Base-by-base conservation (phyloP, 2,797 vertebrate species). In the Anniella stebbinsi region DNA sequence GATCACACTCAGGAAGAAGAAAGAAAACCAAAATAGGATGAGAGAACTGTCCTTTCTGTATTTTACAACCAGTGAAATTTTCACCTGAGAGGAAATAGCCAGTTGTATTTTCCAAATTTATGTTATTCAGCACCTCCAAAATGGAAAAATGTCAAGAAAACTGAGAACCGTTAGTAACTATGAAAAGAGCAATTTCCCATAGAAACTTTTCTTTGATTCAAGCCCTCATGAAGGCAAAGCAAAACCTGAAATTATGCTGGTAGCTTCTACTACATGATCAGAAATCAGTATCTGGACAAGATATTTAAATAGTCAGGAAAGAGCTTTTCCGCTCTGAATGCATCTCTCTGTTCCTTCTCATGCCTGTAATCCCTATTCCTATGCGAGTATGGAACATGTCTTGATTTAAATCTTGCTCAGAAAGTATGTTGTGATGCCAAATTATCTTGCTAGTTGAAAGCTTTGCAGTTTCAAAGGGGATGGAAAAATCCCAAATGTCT, bases 101-200 rank as follows among this genome's bases (percentile, higher is more conserved):
- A 66, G 83, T 80, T 30, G n/a, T 11, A 73, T 76, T 4, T 54
- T 86, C 21, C n/a, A 80, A 92, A 92, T 2, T 25, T 9, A 84
- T 23, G 5, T 13, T 82, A 90, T 1, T 6, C 11, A 57, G 28
- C 1, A 41, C 89, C 57, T 76, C 15, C 33, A 25, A 21, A 18
- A 17, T 60, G 51, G 0, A 1, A 66, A 36, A 36, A 91, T 54
- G 28, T 80, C 69, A 15, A 30, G 12, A 84, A 4, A 90, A 83
- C 41, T 21, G 87, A 83, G 11, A 66, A 4, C 4, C 48, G 66
- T 1, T 72, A 13, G 30, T 9, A 75, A 90, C 90, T 87, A 82
- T 0, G 51, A 91, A 66, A 9, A 86, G 51, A 54, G 89, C 10
- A 80, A 80, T 80, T 72, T 33, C 33, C 8, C 33, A 33, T 36